Conservation (phyloP, 2,888 invertebrate genomes). For the Andrena minutula region DNA sequence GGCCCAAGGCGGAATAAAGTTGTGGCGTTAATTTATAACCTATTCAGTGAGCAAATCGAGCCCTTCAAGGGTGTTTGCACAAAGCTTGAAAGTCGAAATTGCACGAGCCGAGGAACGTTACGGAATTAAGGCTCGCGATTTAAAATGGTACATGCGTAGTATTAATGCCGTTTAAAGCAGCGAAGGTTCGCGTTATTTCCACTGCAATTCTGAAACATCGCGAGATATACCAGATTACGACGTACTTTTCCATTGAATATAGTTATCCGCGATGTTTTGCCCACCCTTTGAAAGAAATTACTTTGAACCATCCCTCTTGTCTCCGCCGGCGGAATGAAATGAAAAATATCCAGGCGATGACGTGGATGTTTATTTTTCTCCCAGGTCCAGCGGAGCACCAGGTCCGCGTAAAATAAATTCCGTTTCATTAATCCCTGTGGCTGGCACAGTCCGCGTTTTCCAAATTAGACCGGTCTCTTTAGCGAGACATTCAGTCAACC, state of each 20-base stretch:
- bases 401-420: background rate
- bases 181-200: background rate
- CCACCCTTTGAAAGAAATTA: slow-evolving; percentile 5
- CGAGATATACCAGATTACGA: background rate
- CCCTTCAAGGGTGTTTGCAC: background rate
- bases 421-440: background rate
- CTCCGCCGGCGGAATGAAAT: background rate
- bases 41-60: background rate
- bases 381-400: background rate
- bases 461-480: background rate
- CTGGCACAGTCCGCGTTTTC: background rate
- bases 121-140: background rate
- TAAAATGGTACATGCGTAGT: slow-evolving; percentile 4
- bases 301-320: slow-evolving; percentile 3
- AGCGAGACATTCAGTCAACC: background rate
- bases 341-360: background rate
- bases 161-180: slow-evolving; percentile 31
- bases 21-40: slow-evolving; percentile 6
- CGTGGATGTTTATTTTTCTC: background rate
- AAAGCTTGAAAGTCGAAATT: background rate
- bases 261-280: background rate
- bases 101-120: background rate
- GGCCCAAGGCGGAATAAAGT: too few species aligned
- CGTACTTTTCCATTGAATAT: background rate
- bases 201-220: background rate